Percentiles rank a stretch among this genome's conserved stretches.
phyloP scores from a whole-genome alignment of 2,797 vertebrate genomes.

The Neostethus bicornis region DNA sequence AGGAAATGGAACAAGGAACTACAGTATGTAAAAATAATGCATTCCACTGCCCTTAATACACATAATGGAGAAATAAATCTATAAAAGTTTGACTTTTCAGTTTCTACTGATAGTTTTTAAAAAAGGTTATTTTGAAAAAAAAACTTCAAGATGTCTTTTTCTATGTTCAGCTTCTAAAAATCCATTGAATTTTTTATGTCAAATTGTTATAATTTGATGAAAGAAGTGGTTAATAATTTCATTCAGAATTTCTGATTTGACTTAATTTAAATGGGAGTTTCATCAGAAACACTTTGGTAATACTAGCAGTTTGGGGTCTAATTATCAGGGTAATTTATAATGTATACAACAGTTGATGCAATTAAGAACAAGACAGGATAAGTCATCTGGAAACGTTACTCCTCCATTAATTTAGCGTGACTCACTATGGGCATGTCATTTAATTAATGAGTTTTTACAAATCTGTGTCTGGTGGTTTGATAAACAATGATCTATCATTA shows the following conservation, averaged over 20 bases:
- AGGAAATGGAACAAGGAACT: neutral
- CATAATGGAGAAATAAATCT: too few relatives aligned
- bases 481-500: conserved; percentile 45
- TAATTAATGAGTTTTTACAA: conserved; percentile 54
- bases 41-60: too few relatives aligned
- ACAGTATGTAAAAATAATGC: too few relatives aligned
- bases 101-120: neutral
- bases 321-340: conserved; percentile 55
- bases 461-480: conserved; percentile 50
- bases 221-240: conserved; percentile 18
- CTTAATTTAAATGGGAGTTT: conserved; percentile 23
- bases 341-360: conserved; percentile 50
- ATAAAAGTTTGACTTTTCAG: too few relatives aligned
- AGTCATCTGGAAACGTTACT: conserved; percentile 49
- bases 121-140: neutral
- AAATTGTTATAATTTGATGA: conserved; percentile 6
- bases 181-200: conserved; percentile 2
- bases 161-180: conserved; percentile 6
- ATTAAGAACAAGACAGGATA: conserved; percentile 56
- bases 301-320: conserved; percentile 41
- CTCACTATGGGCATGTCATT: conserved; percentile 32
- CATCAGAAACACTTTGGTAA: conserved; percentile 35
- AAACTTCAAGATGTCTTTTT: conserved; percentile 2
- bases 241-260: conserved; percentile 24
- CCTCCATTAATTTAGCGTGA: conserved; percentile 52